A percentile compares a stretch with the other conserved stretches of the same genome.
Conservation (phyloP, 2,888 invertebrate species). For the Nemotelus nigrinus region DNA sequence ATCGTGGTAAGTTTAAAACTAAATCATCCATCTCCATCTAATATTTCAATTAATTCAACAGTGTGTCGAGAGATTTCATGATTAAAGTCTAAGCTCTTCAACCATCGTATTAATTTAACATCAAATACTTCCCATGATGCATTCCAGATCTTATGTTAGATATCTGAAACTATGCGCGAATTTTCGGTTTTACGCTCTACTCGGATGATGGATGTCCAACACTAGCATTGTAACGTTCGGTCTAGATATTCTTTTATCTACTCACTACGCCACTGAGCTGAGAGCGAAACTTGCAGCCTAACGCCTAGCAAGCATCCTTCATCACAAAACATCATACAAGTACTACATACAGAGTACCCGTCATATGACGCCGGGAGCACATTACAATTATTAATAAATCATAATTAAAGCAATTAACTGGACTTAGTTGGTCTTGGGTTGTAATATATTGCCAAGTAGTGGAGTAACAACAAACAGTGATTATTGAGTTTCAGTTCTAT, state of each 20-base stretch:
- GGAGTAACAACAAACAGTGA: background rate
- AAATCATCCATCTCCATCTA: background rate
- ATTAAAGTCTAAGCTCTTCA: slow-evolving; percentile 41
- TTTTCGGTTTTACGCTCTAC: no score
- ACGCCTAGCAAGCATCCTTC: background rate
- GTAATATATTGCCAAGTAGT: background rate
- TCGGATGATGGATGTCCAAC: no score
- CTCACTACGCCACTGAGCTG: background rate
- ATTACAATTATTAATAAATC: slow-evolving; percentile 50
- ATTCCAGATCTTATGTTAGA: no score
- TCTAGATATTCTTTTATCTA: slow-evolving; percentile 8
- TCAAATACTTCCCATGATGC: no score
- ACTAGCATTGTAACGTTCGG: slow-evolving; percentile 18
- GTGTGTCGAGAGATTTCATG: slow-evolving; percentile 44
- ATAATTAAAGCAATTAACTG: slow-evolving; percentile 51
- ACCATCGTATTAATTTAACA: slow-evolving; percentile 42
- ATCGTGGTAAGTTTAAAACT: background rate
- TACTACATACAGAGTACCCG: background rate
- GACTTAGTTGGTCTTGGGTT: slow-evolving; percentile 39
- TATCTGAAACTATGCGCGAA: no score
- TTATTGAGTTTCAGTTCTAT: background rate
- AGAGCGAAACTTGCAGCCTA: background rate
- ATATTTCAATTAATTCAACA: background rate
- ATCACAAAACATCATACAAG: slow-evolving; percentile 11
- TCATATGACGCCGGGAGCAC: slow-evolving; percentile 30